phyloP scores from a whole-genome alignment of 2,888 invertebrate species.

The Chirona hameri region DNA sequence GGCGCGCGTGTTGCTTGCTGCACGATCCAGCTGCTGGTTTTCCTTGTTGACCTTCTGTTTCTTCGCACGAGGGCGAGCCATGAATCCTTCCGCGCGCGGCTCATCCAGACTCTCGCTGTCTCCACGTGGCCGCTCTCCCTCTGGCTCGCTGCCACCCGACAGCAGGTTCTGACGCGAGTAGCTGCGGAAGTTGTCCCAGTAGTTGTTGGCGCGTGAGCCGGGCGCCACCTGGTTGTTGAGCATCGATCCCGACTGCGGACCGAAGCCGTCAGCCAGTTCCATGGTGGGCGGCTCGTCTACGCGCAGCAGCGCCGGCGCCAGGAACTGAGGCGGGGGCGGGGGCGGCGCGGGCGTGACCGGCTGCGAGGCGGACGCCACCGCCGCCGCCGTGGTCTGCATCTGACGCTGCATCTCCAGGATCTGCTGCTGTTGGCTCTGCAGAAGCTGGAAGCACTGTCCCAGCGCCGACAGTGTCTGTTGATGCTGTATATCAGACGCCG shows the following conservation, averaged over 20 bases:
- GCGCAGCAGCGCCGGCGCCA: neutral
- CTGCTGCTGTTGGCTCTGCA: conserved; percentile 5
- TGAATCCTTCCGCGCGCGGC: neutral
- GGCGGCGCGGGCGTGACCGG: neutral
- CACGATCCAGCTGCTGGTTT: conserved; percentile 2
- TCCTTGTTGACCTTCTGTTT: conserved; percentile 29
- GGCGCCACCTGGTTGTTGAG: conserved; percentile 87
- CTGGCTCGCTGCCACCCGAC: conserved; percentile 32
- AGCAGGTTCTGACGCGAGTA: conserved; percentile 85
- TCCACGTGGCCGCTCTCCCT: neutral
- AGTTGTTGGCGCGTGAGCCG: conserved; percentile 85
- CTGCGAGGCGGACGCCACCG: neutral
- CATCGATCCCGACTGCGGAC: neutral
- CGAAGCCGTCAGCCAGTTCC: neutral
- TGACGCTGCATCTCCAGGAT: neutral
- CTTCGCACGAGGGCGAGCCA: conserved; percentile 7
- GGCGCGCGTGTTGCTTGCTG: neutral
- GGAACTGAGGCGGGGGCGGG: neutral
- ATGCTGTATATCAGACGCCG: neutral
- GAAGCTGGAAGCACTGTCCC: conserved; percentile 8
- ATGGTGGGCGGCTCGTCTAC: neutral
- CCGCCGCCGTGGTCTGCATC: neutral
- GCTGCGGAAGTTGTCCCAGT: conserved; percentile 87
- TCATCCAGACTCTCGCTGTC: neutral
- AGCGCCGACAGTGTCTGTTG: conserved; percentile 14